These are phyloP conservation scores for Anseranas semipalmata DNA, from an alignment of 2,113 vertebrate species.

Conservation along the genomic window DNA sequence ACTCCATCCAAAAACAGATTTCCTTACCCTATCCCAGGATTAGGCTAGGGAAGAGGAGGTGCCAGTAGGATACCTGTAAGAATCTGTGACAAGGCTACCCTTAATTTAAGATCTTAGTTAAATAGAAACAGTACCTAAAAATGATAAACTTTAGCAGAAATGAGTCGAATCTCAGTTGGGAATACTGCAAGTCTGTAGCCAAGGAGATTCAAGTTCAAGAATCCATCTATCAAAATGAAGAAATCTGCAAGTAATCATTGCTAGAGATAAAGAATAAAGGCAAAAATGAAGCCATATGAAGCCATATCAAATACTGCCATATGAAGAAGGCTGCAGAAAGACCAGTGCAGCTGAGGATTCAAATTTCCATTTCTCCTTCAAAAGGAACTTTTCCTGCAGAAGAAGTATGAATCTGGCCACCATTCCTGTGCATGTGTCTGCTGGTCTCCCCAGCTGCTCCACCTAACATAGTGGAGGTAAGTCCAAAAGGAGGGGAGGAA, in stretches of 20 bases:
- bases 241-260: background rate
- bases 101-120: background rate
- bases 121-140: background rate
- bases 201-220: background rate
- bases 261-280: background rate
- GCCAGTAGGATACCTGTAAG: background rate
- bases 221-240: background rate
- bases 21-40: background rate
- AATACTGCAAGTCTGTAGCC: background rate
- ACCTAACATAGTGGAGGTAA: background rate
- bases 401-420: background rate
- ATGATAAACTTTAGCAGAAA: background rate
- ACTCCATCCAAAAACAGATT: background rate
- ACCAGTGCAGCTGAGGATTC: background rate
- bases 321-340: background rate
- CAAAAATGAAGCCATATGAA: background rate
- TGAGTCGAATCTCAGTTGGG: background rate
- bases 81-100: background rate
- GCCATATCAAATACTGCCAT: background rate
- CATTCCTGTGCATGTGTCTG: background rate
- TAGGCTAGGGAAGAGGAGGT: background rate
- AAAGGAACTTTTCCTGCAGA: background rate
- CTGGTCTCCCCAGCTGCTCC: background rate
- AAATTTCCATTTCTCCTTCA: background rate
- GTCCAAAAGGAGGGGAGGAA: background rate